Percentiles rank a stretch among this genome's conserved stretches.
Conservation (phyloP, 2,888 invertebrate genomes). For the Papilio protenor region DNA sequence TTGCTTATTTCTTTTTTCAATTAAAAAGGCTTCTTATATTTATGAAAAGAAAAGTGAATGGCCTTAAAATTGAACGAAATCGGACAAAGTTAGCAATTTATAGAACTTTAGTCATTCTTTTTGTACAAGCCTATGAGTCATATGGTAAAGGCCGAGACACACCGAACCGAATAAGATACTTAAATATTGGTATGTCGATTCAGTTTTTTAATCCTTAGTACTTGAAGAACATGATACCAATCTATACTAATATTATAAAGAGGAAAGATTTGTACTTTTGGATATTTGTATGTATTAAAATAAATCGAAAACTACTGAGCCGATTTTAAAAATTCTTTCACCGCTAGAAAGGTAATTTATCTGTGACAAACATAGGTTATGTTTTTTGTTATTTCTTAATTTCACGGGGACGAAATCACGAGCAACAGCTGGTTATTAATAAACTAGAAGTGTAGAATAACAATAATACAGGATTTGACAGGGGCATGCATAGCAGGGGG, state of each 20-base stretch:
- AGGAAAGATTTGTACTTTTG: background rate
- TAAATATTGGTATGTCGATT: background rate
- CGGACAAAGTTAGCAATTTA: constrained; percentile 1
- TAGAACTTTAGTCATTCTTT: constrained; percentile 25
- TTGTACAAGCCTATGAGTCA: background rate
- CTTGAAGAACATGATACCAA: background rate
- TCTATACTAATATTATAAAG: background rate
- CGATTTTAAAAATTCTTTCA: too few species aligned
- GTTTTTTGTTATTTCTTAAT: too few species aligned
- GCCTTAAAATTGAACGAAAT: background rate
- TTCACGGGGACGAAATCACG: too few species aligned
- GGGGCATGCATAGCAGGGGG: too few species aligned
- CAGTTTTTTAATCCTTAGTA: background rate
- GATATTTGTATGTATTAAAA: too few species aligned
- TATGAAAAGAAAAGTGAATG: constrained; percentile 20
- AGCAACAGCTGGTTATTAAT: too few species aligned
- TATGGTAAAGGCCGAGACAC: background rate
- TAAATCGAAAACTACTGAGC: background rate
- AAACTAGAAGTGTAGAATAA: too few species aligned
- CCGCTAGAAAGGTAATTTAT: too few species aligned
- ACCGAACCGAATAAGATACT: background rate
- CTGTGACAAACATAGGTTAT: too few species aligned
- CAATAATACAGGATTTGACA: too few species aligned
- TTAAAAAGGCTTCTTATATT: background rate
- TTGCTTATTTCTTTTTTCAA: background rate